Percentiles rank a stretch among this genome's conserved stretches.
phyloP scores from a whole-genome alignment of 2,113 vertebrate genomes.

The Cavia aperea region DNA sequence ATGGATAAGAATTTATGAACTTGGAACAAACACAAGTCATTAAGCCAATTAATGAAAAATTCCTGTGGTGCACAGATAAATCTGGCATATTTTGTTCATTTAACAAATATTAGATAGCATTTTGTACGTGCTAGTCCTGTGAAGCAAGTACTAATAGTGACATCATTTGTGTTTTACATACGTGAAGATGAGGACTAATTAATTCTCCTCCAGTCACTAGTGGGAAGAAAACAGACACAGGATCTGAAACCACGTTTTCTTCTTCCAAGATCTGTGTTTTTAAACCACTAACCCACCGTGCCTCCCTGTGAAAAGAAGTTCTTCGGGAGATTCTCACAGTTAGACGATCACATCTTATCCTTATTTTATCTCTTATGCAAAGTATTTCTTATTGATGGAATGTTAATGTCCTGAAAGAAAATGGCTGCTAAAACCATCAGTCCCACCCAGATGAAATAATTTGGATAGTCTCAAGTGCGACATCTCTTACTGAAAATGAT shows the following conservation, averaged over 20 bases:
- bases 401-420: background rate
- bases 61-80: background rate
- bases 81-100: background rate
- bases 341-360: background rate
- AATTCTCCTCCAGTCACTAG: background rate
- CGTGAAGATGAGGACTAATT: background rate
- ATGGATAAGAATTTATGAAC: background rate
- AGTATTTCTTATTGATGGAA: background rate
- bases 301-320: background rate
- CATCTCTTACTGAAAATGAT: background rate
- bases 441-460: background rate
- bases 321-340: background rate
- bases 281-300: background rate
- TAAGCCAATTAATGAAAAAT: background rate
- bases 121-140: background rate
- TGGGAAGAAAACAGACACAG: background rate
- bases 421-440: background rate
- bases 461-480: background rate
- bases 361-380: background rate
- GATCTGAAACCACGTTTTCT: background rate
- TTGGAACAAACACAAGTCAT: background rate
- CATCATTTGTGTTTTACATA: background rate
- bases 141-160: background rate
- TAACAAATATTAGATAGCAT: background rate
- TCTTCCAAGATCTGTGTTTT: background rate